Conservation (phyloP, 2,888 invertebrate species). For the Gortyna flavago region DNA sequence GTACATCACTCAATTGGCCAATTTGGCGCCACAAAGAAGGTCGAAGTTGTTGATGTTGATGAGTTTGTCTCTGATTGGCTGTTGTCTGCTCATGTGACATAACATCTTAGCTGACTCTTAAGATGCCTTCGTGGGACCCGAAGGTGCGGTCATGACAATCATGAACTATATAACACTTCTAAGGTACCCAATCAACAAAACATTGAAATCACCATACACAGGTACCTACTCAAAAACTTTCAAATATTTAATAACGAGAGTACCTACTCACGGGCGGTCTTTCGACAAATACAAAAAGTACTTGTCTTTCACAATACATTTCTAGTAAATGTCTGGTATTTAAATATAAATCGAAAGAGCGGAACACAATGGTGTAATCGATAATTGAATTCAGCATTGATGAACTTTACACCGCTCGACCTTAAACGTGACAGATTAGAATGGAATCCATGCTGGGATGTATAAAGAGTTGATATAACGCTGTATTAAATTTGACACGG, state of each 20-base stretch:
- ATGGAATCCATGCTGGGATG: slow-evolving; percentile 81
- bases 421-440: slow-evolving; percentile 90
- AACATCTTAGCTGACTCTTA: not conserved
- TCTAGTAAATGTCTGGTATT: slow-evolving; percentile 89
- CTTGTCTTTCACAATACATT: slow-evolving; percentile 88
- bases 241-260: slow-evolving; percentile 69
- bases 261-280: slow-evolving; percentile 84
- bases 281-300: slow-evolving; percentile 83
- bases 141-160: slow-evolving; percentile 1
- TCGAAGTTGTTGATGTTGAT: slow-evolving; percentile 7
- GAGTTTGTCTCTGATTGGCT: slow-evolving; percentile 9
- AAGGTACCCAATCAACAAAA: slow-evolving; percentile 43
- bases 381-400: slow-evolving; percentile 90
- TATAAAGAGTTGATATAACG: slow-evolving; percentile 77
- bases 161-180: slow-evolving; percentile 10
- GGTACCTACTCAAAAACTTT: slow-evolving; percentile 46
- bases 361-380: slow-evolving; percentile 90
- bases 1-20: not conserved
- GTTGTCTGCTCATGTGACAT: not conserved
- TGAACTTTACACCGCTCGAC: slow-evolving; percentile 90
- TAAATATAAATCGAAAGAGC: slow-evolving; percentile 90
- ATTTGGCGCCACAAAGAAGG: not conserved
- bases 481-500: slow-evolving; percentile 12
- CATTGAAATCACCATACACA: slow-evolving; percentile 30
- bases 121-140: not conserved